A percentile compares a stretch with the other conserved stretches of the same genome.
Conservation (phyloP, 2,888 invertebrate species). For the Philopedon plagiatum region DNA sequence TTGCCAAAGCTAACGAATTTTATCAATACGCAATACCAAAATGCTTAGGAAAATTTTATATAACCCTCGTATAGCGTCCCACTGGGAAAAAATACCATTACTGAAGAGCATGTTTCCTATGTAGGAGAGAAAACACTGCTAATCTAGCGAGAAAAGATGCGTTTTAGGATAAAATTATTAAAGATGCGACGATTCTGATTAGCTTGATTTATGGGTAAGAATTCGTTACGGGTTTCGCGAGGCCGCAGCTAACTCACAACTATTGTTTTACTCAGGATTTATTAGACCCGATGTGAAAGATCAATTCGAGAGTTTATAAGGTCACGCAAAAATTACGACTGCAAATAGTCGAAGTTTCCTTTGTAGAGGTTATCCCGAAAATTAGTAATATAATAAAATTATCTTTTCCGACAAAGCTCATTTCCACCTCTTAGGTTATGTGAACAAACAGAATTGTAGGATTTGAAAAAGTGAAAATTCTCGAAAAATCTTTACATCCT, state of each 20-base stretch:
- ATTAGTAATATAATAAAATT: no score
- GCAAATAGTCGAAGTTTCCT: no score
- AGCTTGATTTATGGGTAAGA: conserved; percentile 40
- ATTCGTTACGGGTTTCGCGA: conserved; percentile 38
- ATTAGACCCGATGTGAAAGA: conserved; percentile 41
- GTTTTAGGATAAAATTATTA: conserved; percentile 44
- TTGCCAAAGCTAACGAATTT: no score
- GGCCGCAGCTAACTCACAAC: conserved; percentile 44
- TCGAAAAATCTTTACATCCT: no score
- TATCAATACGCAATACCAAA: no score
- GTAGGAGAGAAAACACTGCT: conserved; percentile 20
- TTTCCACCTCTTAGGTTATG: no score
- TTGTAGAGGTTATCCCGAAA: no score
- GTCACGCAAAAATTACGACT: conserved; percentile 37
- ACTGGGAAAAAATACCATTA: background rate
- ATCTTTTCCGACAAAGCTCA: no score
- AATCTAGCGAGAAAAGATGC: conserved; percentile 38
- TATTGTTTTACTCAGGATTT: conserved; percentile 42
- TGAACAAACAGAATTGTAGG: no score
- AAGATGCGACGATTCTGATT: conserved; percentile 42
- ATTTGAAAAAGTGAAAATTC: no score
- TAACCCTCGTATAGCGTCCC: background rate
- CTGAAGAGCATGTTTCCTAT: conserved; percentile 18
- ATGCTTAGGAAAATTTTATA: no score
- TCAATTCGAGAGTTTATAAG: conserved; percentile 38